Evolutionary conservation across 2,797 vertebrate species (phyloP), one percentile per base, ranked within the genome.

Genomic region (Saxicola maurus): DNA sequence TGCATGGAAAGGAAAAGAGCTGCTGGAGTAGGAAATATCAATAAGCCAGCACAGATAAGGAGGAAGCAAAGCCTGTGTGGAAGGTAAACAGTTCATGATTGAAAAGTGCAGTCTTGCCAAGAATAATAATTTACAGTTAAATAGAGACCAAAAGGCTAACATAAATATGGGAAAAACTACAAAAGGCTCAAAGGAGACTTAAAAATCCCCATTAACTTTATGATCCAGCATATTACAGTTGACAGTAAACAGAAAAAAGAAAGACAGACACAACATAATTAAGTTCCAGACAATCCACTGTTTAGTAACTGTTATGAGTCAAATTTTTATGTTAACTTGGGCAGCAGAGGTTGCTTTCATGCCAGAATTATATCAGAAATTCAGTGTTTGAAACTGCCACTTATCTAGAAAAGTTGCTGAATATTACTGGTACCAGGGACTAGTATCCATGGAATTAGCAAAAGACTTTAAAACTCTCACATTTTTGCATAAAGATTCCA

Each of bases 51-150:
- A 78, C 55, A 95, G 95, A 95, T 87, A 95, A 95, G 53, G 72
- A 94, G 94, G 94, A 97, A 96, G 79, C n/a, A 84, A 72, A 93
- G 64, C 55, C 71, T 82, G 51, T 84, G 76, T 79, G 69, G 86
- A 94, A 92, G 80, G 88, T 94, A 97, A 97, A 96, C 86, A 95
- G 81, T 49, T 86, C 86, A 56, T 10, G 55, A 91, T 31, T 94
- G 87, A 94, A 95, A 96, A 94, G 77, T 35, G 48, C 28, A 81
- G 53, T 31, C 74, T 93, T 30, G 72, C 94, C 96, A 97, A 96
- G 92, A 96, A 95, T 51, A 96, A 97, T 94, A 96, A 66, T 79
- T 93, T 94, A 79, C 45, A 87, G 81, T 96, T 95, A 96, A 96
- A 96, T 91, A 95, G 94, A 94, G 95, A 95, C 95, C 96, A 97